Evolutionary conservation across 2,888 invertebrate genomes (phyloP).

Genomic region (Sarcophaga variegata): DNA sequence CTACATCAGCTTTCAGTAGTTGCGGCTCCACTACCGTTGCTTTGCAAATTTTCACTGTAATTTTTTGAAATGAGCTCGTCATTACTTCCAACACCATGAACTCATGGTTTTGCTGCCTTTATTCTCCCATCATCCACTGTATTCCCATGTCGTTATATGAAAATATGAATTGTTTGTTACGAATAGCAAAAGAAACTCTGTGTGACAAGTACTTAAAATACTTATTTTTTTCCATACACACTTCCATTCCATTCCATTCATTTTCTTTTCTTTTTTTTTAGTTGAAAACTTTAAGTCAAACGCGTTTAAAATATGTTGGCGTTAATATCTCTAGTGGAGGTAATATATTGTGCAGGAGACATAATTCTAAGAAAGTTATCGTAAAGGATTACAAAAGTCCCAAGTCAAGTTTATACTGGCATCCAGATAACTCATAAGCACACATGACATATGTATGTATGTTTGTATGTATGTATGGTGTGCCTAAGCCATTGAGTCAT

Average conservation of each 20-base stretch:
- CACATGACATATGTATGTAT: too few species aligned
- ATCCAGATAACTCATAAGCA: neutral
- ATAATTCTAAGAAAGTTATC: conserved; percentile 64
- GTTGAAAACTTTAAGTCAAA: conserved; percentile 13
- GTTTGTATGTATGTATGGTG: too few species aligned
- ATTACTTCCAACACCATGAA: too few species aligned
- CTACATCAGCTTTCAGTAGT: too few species aligned
- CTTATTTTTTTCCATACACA: conserved; percentile 9
- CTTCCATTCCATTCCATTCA: neutral
- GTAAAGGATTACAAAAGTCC: conserved; percentile 58
- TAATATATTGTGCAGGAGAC: conserved; percentile 41
- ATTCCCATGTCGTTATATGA: neutral
- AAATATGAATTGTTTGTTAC: conserved; percentile 30
- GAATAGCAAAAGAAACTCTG: conserved; percentile 23
- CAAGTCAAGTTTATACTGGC: conserved; percentile 40
- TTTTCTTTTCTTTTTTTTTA: neutral
- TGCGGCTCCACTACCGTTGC: too few species aligned
- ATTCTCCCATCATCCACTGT: neutral
- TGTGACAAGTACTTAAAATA: conserved; percentile 62
- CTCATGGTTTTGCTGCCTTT: too few species aligned
- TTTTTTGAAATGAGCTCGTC: too few species aligned
- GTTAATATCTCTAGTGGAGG: neutral
- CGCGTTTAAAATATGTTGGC: conserved; percentile 11
- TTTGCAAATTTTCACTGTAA: too few species aligned
- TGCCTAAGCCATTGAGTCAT: neutral